phyloP scores from a whole-genome alignment of 2,888 invertebrate genomes.

The Arge pagana region DNA sequence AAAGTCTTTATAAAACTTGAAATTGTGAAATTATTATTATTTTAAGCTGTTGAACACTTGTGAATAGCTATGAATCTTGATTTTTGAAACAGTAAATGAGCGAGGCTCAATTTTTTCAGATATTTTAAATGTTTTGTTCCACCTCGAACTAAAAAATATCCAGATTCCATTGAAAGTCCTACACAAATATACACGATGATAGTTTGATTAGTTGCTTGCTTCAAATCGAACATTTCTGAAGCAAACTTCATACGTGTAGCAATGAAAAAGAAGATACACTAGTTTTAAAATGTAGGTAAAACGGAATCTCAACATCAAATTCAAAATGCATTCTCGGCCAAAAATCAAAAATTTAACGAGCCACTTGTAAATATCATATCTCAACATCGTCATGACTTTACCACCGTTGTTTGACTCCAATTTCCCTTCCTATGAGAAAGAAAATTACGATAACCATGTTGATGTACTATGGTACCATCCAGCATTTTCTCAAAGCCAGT shows the following conservation, averaged over 20 bases:
- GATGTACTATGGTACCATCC: constrained; percentile 63
- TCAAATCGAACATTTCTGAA: no score
- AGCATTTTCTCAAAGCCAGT: constrained; percentile 65
- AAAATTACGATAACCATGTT: constrained; percentile 39
- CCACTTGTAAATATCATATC: neutral
- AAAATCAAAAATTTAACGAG: constrained; percentile 6
- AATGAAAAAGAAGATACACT: neutral
- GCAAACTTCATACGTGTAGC: no score
- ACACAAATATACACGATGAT: no score
- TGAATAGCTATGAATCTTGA: no score
- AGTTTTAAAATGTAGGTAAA: constrained; percentile 2
- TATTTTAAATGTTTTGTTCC: no score
- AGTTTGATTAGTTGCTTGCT: no score
- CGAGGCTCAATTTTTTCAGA: neutral
- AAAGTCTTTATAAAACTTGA: no score
- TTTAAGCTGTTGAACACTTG: no score
- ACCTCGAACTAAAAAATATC: no score
- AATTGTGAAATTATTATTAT: no score
- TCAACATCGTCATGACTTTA: constrained; percentile 41
- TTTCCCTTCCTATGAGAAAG: constrained; percentile 44
- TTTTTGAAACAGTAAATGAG: no score
- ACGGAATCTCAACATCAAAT: neutral
- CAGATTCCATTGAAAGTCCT: no score
- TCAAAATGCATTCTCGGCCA: constrained; percentile 12
- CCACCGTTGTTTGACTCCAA: constrained; percentile 40